Evolutionary conservation across 2,888 invertebrate species (phyloP).

Genomic region (Agrochola litura): DNA sequence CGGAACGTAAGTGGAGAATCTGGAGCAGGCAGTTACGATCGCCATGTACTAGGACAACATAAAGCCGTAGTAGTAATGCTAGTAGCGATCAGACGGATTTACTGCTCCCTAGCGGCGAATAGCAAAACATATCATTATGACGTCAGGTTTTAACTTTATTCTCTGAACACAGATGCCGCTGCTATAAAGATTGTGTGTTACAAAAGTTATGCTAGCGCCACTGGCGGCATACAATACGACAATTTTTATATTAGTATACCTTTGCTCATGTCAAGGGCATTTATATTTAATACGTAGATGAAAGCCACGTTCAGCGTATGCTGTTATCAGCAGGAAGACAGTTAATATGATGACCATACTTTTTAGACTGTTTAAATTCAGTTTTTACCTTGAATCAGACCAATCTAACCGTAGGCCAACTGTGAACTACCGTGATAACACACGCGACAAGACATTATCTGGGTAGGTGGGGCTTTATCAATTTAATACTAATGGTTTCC

Average conservation of each 20-base stretch:
- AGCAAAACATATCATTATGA: slow-evolving; percentile 16
- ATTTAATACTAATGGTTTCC: slow-evolving; percentile 17
- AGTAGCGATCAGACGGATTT: slow-evolving; percentile 12
- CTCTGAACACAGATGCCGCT: slow-evolving; percentile 42
- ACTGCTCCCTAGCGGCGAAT: slow-evolving; percentile 56
- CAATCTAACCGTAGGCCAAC: not conserved
- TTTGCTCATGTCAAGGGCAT: not conserved
- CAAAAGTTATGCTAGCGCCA: not conserved
- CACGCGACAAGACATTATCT: slow-evolving; percentile 18
- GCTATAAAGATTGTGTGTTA: not conserved
- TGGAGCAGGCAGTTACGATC: slow-evolving; percentile 90
- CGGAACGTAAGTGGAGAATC: slow-evolving; percentile 90
- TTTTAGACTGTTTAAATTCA: not conserved
- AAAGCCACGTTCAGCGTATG: not conserved
- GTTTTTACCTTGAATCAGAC: not conserved
- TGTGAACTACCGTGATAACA: slow-evolving; percentile 24
- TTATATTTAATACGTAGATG: not conserved
- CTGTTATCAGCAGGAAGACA: not conserved
- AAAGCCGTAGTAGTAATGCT: slow-evolving; percentile 30
- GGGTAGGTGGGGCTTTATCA: slow-evolving; percentile 33
- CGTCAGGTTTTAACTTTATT: not conserved
- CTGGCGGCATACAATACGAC: not conserved
- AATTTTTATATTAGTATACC: not conserved
- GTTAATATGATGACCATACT: not conserved
- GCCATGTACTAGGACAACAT: slow-evolving; percentile 87